A percentile compares a stretch with the other conserved stretches of the same genome.
Conservation (phyloP, 2,113 vertebrate species). For the Plecotus auritus region DNA sequence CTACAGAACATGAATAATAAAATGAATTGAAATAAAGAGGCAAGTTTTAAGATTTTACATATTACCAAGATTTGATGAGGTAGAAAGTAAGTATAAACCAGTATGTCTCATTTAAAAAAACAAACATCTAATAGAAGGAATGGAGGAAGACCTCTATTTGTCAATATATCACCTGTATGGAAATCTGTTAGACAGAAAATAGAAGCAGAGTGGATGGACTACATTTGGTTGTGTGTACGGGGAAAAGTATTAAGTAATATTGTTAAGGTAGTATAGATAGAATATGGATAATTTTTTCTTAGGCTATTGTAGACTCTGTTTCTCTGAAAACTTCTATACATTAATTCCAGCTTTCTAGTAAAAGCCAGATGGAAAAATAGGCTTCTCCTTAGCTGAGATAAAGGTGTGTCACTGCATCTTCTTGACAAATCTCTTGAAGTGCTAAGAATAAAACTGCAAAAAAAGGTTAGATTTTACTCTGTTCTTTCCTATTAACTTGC, state of each 20-base stretch:
- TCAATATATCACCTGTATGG: constrained; percentile 7
- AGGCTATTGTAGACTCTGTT: background rate
- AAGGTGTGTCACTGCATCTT: background rate
- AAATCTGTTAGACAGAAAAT: background rate
- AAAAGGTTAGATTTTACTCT: background rate
- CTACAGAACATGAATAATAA: background rate
- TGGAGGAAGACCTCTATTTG: background rate
- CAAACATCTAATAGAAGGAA: background rate
- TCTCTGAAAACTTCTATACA: background rate
- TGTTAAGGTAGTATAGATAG: background rate
- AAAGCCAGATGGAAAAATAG: constrained; percentile 3
- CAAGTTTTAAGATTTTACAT: background rate
- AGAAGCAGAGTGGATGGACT: background rate
- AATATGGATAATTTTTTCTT: background rate
- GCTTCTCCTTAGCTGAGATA: background rate
- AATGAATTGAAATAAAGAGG: constrained; percentile 12
- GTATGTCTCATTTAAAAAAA: background rate
- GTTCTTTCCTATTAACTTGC: constrained; percentile 1
- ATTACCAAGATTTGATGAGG: background rate
- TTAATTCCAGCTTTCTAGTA: background rate
- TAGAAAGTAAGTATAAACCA: constrained; percentile 17
- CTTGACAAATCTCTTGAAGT: constrained; percentile 2
- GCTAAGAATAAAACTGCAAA: constrained; percentile 14
- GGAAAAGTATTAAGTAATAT: background rate
- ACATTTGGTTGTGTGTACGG: background rate